Evolutionary conservation across 2,797 vertebrate species (phyloP), one percentile per base, ranked within the genome.

Genomic region (Xiphophorus birchmanni): DNA sequence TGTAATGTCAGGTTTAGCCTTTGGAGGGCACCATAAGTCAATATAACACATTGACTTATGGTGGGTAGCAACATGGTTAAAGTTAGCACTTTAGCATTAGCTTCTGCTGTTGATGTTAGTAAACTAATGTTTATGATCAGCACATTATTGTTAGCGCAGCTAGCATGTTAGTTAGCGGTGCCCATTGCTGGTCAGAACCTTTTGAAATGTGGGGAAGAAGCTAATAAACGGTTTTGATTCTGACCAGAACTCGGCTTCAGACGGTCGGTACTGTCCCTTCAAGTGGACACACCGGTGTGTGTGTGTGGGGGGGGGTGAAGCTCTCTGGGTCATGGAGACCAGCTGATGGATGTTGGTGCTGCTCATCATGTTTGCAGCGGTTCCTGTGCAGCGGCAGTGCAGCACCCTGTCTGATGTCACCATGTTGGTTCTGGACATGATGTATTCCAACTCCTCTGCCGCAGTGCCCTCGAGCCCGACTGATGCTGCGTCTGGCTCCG

Each of bases 401-500:
- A 95, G 94, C 86, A 93, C 96, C 40, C 91, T 96, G 76, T 96
- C 96, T 74, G 90, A 88, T 0, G 94, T 96, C 83, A 95, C 88
- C 82, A 96, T 94, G 92, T 96, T 96, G 52, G 88, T 95, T 86
- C 75, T 96, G 83, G 95, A 97, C 89, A 96, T 96, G 95, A 93
- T 97, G 0, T 97, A 95, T 11, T 90, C 96, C 80, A 97, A 95
- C 50, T 91, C 91, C 29, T 72, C 81, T 29, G 0, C 71, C 40
- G 0, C 74, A 0, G 74, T 0, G 1, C 88, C 87, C 48, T 50
- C 87, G 74, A 90, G 90, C 77, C 87, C 87, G 0, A 26, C 73
- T 6, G 32, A 76, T 3, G 0, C 74, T 7, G 26, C 83, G 0
- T 2, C 82, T 0, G 40, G 47, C 77, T 45, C 81, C 76, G 77